Base-by-base conservation (phyloP, 2,888 invertebrate species). In the Drosophila ustulata region DNA sequence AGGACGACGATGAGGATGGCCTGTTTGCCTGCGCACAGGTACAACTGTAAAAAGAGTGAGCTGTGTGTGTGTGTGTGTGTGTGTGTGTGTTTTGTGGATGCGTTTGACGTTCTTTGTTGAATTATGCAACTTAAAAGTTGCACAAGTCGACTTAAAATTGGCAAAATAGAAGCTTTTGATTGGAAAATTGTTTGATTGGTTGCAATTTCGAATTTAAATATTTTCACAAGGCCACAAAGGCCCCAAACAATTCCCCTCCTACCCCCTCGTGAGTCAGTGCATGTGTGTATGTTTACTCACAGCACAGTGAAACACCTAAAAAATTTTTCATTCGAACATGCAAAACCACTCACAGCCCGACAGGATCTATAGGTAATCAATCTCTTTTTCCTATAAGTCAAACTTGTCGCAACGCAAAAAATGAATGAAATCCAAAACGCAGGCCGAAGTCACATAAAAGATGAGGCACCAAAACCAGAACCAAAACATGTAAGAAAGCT, bases 121-220 rank as follows among this genome's bases (percentile, higher is more conserved):
- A 86, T 86, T 86, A 86, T 86, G 89, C 86, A 86, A 89, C 89
- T 82, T 89, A 79, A 87, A 89, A 88, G 75, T 86, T 84, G 78
- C 82, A 79, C 64, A 79, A 76, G 82, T 81, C 75, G 75, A 73
- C 75, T 81, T 76, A 81, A 80, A 86, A 88, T 84, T 87, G 82
- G 68, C 72, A 77, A 72, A 86, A 79, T 80, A 72, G 86, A 77
- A 78, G 84, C 87, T 85, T 86, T 86, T 85, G 85, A 85, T 85
- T 83, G 85, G 88, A 88, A 85, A 85, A 85, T 85, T 85, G 85
- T 85, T 85, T 85, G 85, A 85, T 85, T 85, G 85, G 88, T 86
- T 88, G 85, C 88, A 88, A 85, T 85, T 86, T 83, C 85, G 86
- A 74, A 80, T 88, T 85, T 88, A 85, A 85, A 85, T 88, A 85